These are phyloP conservation scores for Drosophila lacicola DNA, from an alignment of 2,888 invertebrate species.

Conservation along the genomic window DNA sequence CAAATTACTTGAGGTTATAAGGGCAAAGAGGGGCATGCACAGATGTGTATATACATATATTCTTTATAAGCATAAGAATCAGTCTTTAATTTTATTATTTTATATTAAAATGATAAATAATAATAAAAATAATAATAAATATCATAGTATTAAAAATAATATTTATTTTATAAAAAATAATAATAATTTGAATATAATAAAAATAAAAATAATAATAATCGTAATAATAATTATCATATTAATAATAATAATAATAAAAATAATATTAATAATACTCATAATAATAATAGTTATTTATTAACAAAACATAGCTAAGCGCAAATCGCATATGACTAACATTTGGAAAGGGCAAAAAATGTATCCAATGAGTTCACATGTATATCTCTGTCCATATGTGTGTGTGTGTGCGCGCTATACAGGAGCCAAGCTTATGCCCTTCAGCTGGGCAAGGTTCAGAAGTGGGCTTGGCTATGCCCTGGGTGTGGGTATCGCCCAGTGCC, in stretches of 20 bases:
- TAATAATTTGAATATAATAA: no score
- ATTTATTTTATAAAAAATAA: no score
- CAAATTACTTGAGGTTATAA: no score
- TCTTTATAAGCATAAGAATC: no score
- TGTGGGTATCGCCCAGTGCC: constrained; percentile 20
- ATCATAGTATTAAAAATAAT: no score
- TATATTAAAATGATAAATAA: no score
- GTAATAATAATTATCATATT: not conserved
- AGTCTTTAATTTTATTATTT: no score
- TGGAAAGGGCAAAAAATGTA: constrained; percentile 42
- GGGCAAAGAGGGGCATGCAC: no score
- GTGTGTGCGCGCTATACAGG: constrained; percentile 26
- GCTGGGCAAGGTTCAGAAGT: constrained; percentile 40
- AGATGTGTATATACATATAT: no score
- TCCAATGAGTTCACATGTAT: constrained; percentile 24
- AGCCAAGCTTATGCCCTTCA: constrained; percentile 33
- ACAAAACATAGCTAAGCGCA: not conserved
- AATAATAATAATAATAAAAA: no score
- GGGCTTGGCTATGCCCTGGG: constrained; percentile 39
- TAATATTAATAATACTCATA: not conserved
- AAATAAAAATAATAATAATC: no score
- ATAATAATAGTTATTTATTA: not conserved
- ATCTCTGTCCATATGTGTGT: constrained; percentile 14
- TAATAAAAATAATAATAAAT: no score
- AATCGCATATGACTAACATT: not conserved